Evolutionary conservation across 2,888 invertebrate genomes (phyloP), one percentile per base, ranked within the genome.

Genomic region (Xylota sylvarum): DNA sequence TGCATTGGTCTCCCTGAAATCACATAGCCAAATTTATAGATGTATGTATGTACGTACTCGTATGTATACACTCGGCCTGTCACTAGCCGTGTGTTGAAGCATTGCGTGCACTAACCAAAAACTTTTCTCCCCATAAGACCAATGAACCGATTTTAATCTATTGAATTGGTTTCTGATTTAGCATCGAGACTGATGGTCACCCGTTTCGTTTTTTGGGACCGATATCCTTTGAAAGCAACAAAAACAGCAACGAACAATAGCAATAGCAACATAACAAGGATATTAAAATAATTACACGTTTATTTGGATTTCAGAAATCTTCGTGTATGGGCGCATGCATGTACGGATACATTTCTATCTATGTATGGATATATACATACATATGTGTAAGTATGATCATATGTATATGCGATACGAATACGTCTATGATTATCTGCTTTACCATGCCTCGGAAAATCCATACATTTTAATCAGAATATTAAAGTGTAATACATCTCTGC

Each of bases 381-480:
- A 23, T 23, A 40, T 62, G 6, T 40, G 23, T 17, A 40, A 14
- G 40, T 37, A 10, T 35, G 17, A 17, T 37, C 37, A 60, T 35
- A 35, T 19, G 17, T 17, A 10, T 27, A 32, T 32, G 5, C 32
- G 5, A 5, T 7, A 3, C 32, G 32, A 5, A 32, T 64, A 30
- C 64, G 60, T 62, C 23, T 17, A 30, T 1, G 46, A 64, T 64
- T 64, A 40, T 64, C 27, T 46, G 64, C 30, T 64, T 48, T 62
- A 12, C 14, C 64, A 46, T 46, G 43, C 46, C 64, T 64, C 30
- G 64, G 64, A 64, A 62, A 64, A 64, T 64, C 64, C 64, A 64
- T 64, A 64, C 46, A 64, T 64, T 64, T 64, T 64, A 64, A 64
- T 64, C 64, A 64, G 64, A 64, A 64, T 64, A 64, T 64, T 64